Evolutionary conservation across 2,888 invertebrate genomes (phyloP).

Genomic region (Isotomurus palustris): DNA sequence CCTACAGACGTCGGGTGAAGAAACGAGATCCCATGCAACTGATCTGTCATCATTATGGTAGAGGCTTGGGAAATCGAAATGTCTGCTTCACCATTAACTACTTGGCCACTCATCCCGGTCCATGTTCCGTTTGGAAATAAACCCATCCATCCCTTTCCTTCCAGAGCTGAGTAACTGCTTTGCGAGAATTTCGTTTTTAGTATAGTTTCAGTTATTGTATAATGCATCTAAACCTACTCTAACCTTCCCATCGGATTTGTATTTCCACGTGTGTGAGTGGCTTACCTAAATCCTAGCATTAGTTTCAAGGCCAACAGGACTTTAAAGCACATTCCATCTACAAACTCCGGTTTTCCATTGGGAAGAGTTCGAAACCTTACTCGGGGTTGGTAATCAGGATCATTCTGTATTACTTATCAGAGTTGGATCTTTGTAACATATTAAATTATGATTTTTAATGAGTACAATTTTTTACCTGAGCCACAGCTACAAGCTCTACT

Average conservation of each 20-base stretch:
- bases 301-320: slow-evolving; percentile 12
- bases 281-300: slow-evolving; percentile 15
- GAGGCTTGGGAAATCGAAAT: slow-evolving; percentile 20
- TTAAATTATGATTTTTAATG: background rate
- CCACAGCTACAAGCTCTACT: slow-evolving; percentile 5
- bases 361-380: background rate
- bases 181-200: background rate
- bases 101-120: slow-evolving; percentile 20
- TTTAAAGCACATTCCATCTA: slow-evolving; percentile 18
- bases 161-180: slow-evolving; percentile 14
- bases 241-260: no score
- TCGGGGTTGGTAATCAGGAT: slow-evolving; percentile 18
- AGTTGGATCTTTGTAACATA: background rate
- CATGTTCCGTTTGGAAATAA: slow-evolving; percentile 17
- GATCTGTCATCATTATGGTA: slow-evolving; percentile 18
- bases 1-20: slow-evolving; percentile 14
- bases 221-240: background rate
- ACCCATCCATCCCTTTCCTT: slow-evolving; percentile 23
- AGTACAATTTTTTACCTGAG: slow-evolving; percentile 18
- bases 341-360: slow-evolving; percentile 11
- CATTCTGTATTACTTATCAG: slow-evolving; percentile 9
- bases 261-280: no score
- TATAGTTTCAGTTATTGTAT: background rate
- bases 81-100: slow-evolving; percentile 17
- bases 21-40: slow-evolving; percentile 17